phyloP scores from a whole-genome alignment of 1,140 invertebrate species.

The Littorina saxatilis region DNA sequence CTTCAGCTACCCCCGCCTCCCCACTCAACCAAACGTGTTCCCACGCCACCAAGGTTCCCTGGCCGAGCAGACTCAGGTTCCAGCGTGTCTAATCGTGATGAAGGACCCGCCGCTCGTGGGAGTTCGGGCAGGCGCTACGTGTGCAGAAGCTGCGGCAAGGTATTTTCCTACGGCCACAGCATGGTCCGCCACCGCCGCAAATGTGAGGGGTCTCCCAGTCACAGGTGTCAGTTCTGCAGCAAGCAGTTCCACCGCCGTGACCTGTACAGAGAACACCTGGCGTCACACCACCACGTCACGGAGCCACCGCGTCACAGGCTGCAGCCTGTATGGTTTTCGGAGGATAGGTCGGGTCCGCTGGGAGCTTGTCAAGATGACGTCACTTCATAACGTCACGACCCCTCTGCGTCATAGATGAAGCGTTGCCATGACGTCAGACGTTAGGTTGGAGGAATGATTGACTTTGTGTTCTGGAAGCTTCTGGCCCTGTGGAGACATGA shows the following conservation, averaged over 20 bases:
- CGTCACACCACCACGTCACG: constrained; percentile 14
- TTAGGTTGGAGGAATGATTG: too few species aligned
- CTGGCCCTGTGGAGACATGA: too few species aligned
- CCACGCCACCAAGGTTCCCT: not conserved
- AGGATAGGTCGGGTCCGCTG: too few species aligned
- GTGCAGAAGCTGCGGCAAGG: constrained; percentile 19
- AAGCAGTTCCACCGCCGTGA: constrained; percentile 32
- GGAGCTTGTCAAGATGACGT: too few species aligned
- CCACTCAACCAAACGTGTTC: not conserved
- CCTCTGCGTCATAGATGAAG: too few species aligned
- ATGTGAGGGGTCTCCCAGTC: constrained; percentile 16
- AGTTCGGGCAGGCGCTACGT: not conserved
- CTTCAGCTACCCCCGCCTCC: not conserved
- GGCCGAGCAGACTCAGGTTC: not conserved
- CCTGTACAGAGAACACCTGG: constrained; percentile 20
- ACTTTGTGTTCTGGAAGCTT: too few species aligned
- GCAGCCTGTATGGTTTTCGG: too few species aligned
- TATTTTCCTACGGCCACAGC: constrained; percentile 29
- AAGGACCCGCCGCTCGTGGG: not conserved
- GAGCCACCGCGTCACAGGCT: not conserved
- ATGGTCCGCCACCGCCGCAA: constrained; percentile 28
- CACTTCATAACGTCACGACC: too few species aligned
- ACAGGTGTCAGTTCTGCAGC: constrained; percentile 6
- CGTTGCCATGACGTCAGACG: too few species aligned
- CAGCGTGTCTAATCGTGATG: not conserved